Conservation (phyloP, 2,113 vertebrate genomes). For the Galeopterus variegatus region DNA sequence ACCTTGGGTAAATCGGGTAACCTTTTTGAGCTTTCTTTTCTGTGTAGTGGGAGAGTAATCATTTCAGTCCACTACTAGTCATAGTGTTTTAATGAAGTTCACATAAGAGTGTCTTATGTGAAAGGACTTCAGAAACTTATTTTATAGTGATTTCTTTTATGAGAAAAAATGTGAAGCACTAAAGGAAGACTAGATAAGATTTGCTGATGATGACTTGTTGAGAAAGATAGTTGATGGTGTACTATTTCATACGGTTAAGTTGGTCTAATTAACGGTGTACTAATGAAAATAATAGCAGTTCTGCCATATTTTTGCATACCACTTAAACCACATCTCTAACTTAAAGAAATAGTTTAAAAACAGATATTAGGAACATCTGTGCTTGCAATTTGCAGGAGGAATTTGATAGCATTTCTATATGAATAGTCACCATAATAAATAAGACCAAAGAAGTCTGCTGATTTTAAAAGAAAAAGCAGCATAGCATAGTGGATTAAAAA, state of each 20-base stretch:
- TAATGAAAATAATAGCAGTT: neutral
- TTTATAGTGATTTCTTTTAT: neutral
- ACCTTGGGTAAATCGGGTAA: neutral
- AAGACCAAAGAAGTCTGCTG: neutral
- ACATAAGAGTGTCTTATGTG: neutral
- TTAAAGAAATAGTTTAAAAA: neutral
- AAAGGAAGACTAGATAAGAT: neutral
- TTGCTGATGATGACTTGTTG: neutral
- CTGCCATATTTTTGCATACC: neutral
- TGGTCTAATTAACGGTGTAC: neutral
- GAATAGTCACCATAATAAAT: neutral
- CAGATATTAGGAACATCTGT: neutral
- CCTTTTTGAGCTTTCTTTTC: neutral
- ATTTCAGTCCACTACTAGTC: neutral
- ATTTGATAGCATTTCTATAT: neutral
- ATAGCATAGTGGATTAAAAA: neutral
- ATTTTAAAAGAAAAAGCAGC: neutral
- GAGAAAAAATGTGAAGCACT: neutral
- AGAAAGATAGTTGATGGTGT: neutral
- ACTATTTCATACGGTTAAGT: neutral
- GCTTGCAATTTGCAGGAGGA: neutral
- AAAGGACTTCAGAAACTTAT: neutral
- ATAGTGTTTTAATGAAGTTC: neutral
- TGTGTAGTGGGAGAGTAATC: neutral
- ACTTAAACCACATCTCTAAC: neutral